phyloP scores from a whole-genome alignment of 2,888 invertebrate species.

The Norana najaformis region DNA sequence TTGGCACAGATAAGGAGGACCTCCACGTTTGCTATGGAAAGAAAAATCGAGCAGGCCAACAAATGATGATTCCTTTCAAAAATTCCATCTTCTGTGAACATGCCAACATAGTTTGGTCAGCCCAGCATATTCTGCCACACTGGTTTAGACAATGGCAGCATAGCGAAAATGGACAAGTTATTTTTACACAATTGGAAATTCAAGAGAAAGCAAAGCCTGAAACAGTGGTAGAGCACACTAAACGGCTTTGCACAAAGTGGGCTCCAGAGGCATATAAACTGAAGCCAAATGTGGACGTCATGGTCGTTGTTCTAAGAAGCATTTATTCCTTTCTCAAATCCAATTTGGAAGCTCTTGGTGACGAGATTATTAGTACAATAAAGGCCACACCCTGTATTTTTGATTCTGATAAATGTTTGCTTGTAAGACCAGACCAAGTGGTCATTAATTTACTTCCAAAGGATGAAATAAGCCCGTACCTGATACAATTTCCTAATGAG shows the following conservation, averaged over 20 bases:
- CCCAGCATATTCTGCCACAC: slow-evolving; percentile 40
- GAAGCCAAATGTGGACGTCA: slow-evolving; percentile 28
- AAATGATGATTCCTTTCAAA: slow-evolving; percentile 43
- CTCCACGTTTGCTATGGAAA: slow-evolving; percentile 38
- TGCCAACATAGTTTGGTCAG: slow-evolving; percentile 44
- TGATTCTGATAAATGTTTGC: slow-evolving; percentile 38
- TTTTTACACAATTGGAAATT: neutral
- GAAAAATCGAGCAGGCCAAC: neutral
- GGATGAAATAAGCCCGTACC: slow-evolving; percentile 46
- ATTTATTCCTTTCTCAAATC: slow-evolving; percentile 42
- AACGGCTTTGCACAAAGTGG: slow-evolving; percentile 9
- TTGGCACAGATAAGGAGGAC: slow-evolving; percentile 37
- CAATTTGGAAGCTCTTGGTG: neutral
- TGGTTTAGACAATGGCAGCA: neutral
- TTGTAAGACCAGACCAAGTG: slow-evolving; percentile 44
- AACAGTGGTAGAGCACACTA: neutral
- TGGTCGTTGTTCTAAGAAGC: slow-evolving; percentile 43
- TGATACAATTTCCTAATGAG: slow-evolving; percentile 45
- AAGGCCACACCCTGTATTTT: slow-evolving; percentile 36
- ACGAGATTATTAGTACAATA: neutral
- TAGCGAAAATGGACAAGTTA: neutral
- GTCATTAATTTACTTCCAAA: slow-evolving; percentile 45
- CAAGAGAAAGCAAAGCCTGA: slow-evolving; percentile 17
- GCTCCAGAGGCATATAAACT: neutral
- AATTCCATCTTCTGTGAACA: slow-evolving; percentile 43